Evolutionary conservation across 1,140 invertebrate genomes (phyloP).

Genomic region (Aphaenogaster rudis): DNA sequence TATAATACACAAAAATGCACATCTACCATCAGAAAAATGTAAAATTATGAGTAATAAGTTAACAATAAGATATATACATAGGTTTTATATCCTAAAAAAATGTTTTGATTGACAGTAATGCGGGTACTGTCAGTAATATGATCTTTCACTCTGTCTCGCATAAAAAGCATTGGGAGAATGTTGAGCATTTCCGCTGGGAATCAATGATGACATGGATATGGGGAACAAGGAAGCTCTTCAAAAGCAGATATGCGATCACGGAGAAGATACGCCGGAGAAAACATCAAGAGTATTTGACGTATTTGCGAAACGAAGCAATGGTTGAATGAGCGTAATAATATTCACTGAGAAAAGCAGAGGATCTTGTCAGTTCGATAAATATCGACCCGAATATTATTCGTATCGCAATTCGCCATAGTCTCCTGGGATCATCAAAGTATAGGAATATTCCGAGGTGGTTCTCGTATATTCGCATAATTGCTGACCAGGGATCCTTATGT

Average conservation of each 20-base stretch:
- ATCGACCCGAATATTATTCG: conserved; percentile 46
- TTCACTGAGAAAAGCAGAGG: background rate
- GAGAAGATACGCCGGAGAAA: background rate
- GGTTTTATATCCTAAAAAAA: background rate
- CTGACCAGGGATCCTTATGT: background rate
- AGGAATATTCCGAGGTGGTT: background rate
- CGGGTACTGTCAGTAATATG: background rate
- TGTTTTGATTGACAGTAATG: background rate
- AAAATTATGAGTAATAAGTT: background rate
- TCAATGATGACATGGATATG: conserved; percentile 3
- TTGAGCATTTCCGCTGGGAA: conserved; percentile 27
- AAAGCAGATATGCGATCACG: conserved; percentile 36
- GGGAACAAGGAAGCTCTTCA: background rate
- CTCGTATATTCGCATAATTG: conserved; percentile 41
- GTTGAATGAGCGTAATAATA: conserved; percentile 33
- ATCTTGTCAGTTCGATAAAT: conserved; percentile 44
- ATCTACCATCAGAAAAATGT: background rate
- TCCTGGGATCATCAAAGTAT: conserved; percentile 3
- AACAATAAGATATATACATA: background rate
- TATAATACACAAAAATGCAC: background rate
- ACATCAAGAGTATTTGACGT: conserved; percentile 31
- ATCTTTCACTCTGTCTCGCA: background rate
- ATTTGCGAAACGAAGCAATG: conserved; percentile 3
- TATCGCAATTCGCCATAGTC: conserved; percentile 41
- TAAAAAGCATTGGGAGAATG: background rate